These are phyloP conservation scores for Elysia crispata DNA, from an alignment of 2,888 invertebrate species.

Conservation along the genomic window DNA sequence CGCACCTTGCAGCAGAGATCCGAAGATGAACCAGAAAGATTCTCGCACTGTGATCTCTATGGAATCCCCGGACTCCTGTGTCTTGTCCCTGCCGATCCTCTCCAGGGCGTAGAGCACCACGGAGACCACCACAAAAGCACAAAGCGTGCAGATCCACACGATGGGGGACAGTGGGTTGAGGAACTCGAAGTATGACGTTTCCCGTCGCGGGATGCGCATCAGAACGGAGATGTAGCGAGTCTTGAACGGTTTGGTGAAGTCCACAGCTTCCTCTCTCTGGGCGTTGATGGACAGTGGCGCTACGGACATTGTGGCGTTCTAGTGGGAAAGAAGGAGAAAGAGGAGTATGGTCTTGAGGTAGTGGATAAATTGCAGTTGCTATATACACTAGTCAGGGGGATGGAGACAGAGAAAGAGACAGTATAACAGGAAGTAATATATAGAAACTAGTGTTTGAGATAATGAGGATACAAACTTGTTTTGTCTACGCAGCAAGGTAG, in stretches of 20 bases:
- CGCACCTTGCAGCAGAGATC: conserved; percentile 71
- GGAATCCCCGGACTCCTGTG: background rate
- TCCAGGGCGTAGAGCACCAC: conserved; percentile 72
- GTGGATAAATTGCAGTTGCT: too few relatives aligned
- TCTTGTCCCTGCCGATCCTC: conserved; percentile 59
- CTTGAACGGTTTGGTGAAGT: conserved; percentile 77
- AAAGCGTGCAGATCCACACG: conserved; percentile 73
- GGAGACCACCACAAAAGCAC: conserved; percentile 71
- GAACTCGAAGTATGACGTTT: conserved; percentile 74
- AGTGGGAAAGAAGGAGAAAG: too few relatives aligned
- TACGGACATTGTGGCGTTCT: conserved; percentile 76
- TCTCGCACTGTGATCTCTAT: conserved; percentile 67
- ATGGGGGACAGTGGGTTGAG: conserved; percentile 72
- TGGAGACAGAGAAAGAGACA: conserved; percentile 17
- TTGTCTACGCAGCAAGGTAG: too few relatives aligned
- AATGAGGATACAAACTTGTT: too few relatives aligned
- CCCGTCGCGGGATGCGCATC: conserved; percentile 67
- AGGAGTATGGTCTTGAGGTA: too few relatives aligned
- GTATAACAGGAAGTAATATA: background rate
- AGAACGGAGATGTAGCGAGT: conserved; percentile 73
- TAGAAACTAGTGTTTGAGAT: too few relatives aligned
- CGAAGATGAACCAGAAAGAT: conserved; percentile 76
- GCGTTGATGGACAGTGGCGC: conserved; percentile 74
- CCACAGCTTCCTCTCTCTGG: conserved; percentile 72
- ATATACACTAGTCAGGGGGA: too few relatives aligned